A percentile compares a stretch with the other conserved stretches of the same genome.
These are phyloP conservation scores for Eumeta japonica DNA, from an alignment of 1,140 invertebrate species.

Conservation along the genomic window DNA sequence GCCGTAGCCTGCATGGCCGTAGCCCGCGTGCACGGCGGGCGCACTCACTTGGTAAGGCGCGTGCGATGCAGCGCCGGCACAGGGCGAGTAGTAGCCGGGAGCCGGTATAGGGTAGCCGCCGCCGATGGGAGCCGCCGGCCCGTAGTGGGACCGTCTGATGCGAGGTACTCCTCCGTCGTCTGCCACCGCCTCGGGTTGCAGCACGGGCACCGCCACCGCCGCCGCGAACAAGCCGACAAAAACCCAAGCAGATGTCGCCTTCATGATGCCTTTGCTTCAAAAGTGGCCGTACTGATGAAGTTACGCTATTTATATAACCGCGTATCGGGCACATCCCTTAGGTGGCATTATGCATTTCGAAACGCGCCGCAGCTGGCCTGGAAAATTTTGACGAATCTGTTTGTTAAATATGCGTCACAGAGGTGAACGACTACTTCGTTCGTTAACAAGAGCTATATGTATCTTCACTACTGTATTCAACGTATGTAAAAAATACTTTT, in stretches of 20 bases:
- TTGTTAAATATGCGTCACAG: too few species aligned
- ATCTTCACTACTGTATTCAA: too few species aligned
- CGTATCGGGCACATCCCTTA: slow-evolving; percentile 19
- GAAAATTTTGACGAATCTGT: slow-evolving; percentile 1
- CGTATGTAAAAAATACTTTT: too few species aligned
- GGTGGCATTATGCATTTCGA: slow-evolving; percentile 14
- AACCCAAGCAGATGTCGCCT: slow-evolving; percentile 21
- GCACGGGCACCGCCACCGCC: slow-evolving; percentile 15
- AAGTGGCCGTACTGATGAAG: slow-evolving; percentile 10
- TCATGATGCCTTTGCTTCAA: slow-evolving; percentile 22
- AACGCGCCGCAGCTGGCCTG: slow-evolving; percentile 6
- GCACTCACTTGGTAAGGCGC: too few species aligned
- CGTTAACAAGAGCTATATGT: too few species aligned
- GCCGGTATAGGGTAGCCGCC: neutral
- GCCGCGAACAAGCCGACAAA: slow-evolving; percentile 7
- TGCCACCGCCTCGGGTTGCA: too few species aligned
- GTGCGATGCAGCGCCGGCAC: too few species aligned
- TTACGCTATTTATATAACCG: slow-evolving; percentile 34
- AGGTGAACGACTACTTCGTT: too few species aligned
- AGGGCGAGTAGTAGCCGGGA: too few species aligned
- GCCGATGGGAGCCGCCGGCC: slow-evolving; percentile 4
- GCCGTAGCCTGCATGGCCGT: too few species aligned
- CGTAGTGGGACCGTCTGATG: slow-evolving; percentile 18
- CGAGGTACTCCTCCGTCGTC: slow-evolving; percentile 11
- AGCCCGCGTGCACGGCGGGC: too few species aligned